These are phyloP conservation scores for Dromius quadrimaculatus DNA, from an alignment of 2,888 invertebrate species.

Conservation along the genomic window DNA sequence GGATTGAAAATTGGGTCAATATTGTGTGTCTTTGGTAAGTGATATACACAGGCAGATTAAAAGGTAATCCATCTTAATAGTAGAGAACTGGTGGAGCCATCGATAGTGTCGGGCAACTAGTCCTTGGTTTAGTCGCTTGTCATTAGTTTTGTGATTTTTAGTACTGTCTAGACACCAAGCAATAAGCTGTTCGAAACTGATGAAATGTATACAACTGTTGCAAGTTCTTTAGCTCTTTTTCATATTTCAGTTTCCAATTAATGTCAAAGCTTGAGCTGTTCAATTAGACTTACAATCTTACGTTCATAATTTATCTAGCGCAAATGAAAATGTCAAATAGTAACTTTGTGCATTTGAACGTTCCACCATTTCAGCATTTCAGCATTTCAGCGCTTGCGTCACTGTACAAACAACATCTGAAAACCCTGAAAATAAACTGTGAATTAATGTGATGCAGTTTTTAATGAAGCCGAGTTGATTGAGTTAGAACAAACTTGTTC, in stretches of 20 bases:
- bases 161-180: not conserved
- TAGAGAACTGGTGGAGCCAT: no score
- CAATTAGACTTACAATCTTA: no score
- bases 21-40: no score
- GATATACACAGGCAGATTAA: no score
- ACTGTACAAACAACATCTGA: not conserved
- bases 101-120: no score
- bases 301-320: no score
- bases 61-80: no score
- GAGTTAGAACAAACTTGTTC: slow-evolving; percentile 44
- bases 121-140: no score
- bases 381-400: not conserved
- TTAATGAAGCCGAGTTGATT: slow-evolving; percentile 43
- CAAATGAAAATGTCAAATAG: not conserved
- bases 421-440: slow-evolving; percentile 43
- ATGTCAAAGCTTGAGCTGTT: no score
- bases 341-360: slow-evolving; percentile 8
- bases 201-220: not conserved
- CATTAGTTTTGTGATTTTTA: no score
- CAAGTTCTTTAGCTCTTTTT: not conserved
- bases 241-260: not conserved
- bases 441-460: slow-evolving; percentile 46
- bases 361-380: no score
- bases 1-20: no score
- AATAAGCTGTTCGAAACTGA: not conserved